These are phyloP conservation scores for Hippotragus niger DNA, from an alignment of 2,113 vertebrate species.

Conservation along the genomic window DNA sequence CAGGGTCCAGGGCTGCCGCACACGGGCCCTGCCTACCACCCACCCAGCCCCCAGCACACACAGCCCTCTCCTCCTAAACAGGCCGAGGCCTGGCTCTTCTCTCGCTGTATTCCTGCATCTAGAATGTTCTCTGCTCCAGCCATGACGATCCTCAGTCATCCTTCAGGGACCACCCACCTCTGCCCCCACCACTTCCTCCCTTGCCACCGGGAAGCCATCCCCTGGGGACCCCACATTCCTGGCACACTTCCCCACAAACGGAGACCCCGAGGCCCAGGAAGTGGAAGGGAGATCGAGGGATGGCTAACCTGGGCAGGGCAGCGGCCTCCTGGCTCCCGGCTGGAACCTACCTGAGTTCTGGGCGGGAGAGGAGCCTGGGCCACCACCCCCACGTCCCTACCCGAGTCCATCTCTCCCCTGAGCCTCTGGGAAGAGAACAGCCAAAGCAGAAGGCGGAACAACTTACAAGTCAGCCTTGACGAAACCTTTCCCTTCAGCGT, in stretches of 20 bases:
- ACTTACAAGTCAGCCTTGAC: conserved; percentile 92
- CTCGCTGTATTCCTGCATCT: not conserved
- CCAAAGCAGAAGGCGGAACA: not conserved
- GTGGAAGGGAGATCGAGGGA: too few relatives aligned
- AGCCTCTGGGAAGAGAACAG: not conserved
- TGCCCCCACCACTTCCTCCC: too few relatives aligned
- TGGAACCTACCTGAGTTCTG: not conserved
- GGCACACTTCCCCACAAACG: not conserved
- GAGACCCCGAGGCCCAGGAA: not conserved
- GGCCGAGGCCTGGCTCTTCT: not conserved
- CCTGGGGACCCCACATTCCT: too few relatives aligned
- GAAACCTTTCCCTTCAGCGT: conserved; percentile 88
- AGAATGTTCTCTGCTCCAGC: not conserved
- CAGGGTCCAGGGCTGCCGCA: not conserved
- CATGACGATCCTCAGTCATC: not conserved
- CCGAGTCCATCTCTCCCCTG: not conserved
- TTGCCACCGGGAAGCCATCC: not conserved
- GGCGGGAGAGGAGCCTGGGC: not conserved
- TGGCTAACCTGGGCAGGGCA: too few relatives aligned
- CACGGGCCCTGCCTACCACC: accelerated
- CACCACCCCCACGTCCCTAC: too few relatives aligned
- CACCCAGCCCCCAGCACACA: not conserved
- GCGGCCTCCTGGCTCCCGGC: not conserved
- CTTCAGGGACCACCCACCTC: not conserved
- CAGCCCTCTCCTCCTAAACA: not conserved